phyloP scores from a whole-genome alignment of 23 tunicate genomes.

The Trididemnum miniatum region DNA sequence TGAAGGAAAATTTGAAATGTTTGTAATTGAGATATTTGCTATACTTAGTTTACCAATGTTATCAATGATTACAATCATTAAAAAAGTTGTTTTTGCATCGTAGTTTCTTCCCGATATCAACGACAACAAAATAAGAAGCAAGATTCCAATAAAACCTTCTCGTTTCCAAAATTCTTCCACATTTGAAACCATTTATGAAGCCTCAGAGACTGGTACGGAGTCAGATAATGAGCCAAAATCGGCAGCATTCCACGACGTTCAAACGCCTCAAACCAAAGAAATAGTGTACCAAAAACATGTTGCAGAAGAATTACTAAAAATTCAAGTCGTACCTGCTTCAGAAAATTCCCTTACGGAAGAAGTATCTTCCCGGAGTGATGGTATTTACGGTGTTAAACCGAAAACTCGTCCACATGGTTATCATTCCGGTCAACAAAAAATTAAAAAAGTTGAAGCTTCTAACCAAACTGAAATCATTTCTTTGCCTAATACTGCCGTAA shows the following conservation, averaged over 20 bases:
- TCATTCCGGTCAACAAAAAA: background rate
- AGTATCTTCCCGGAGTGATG: background rate
- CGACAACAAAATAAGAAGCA: background rate
- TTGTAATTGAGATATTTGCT: no score
- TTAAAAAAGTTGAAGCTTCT: background rate
- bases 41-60: no score
- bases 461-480: conserved; percentile 2
- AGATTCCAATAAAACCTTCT: background rate
- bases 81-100: no score
- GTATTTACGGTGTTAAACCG: background rate
- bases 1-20: no score
- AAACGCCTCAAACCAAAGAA: conserved; percentile 2
- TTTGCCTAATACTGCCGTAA: no score
- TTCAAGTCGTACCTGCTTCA: conserved; percentile 26
- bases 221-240: conserved; percentile 19
- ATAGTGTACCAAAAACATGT: conserved; percentile 13
- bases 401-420: no score
- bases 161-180: background rate
- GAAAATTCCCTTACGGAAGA: background rate
- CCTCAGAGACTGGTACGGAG: conserved; percentile 19
- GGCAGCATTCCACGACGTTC: background rate
- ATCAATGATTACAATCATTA: no score
- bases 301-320: conserved; percentile 18
- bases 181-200: conserved; percentile 64
- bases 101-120: background rate